phyloP scores from a whole-genome alignment of 2,888 invertebrate species.

The Nowickia ferox region DNA sequence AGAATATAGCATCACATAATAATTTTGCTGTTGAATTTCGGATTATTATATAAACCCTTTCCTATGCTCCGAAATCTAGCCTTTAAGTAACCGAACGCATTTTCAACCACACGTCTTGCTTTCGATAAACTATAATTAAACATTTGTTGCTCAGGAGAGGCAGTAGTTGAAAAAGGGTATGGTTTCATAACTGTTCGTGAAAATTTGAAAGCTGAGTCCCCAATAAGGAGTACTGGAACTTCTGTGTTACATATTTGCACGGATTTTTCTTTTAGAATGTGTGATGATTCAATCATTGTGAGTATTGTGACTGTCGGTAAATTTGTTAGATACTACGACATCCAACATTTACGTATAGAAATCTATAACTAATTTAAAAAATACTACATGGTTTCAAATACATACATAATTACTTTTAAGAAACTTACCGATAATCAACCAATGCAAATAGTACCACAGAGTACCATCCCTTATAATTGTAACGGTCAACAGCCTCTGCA shows the following conservation, averaged over 20 bases:
- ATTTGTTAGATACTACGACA: constrained; percentile 29
- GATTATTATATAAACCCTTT: constrained; percentile 34
- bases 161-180: constrained; percentile 31
- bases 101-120: too few species aligned
- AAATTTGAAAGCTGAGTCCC: too few species aligned
- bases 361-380: constrained; percentile 27
- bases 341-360: constrained; percentile 50
- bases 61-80: constrained; percentile 29
- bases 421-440: constrained; percentile 27
- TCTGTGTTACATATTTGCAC: too few species aligned
- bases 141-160: constrained; percentile 11
- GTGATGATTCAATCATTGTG: constrained; percentile 5
- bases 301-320: constrained; percentile 21
- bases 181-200: constrained; percentile 47
- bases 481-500: too few species aligned
- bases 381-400: too few species aligned
- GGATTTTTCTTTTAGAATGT: constrained; percentile 37
- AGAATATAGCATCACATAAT: constrained; percentile 28
- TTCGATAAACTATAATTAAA: constrained; percentile 38
- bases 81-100: constrained; percentile 35
- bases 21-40: neutral
- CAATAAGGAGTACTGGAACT: constrained; percentile 48
- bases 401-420: neutral
- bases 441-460: too few species aligned
- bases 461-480: too few species aligned